Conservation (phyloP, 2,888 invertebrate species). For the Saturnia japonica region DNA sequence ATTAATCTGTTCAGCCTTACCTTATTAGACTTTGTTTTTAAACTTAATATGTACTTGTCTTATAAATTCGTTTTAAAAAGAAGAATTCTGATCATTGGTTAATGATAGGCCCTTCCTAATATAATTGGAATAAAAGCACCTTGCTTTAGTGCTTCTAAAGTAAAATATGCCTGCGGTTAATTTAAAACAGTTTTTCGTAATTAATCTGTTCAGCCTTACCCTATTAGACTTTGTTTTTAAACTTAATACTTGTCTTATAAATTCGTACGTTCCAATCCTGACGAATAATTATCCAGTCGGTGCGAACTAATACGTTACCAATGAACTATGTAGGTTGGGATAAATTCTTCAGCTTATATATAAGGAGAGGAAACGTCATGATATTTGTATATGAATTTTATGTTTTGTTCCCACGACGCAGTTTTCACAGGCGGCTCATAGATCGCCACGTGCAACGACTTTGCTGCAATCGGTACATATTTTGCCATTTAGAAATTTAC, state of each 20-base stretch:
- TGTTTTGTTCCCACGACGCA: neutral
- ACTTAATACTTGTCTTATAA: neutral
- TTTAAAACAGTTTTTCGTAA: slow-evolving; percentile 4
- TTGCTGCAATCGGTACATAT: too few relatives aligned
- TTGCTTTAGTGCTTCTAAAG: neutral
- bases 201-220: slow-evolving; percentile 14
- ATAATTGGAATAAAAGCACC: neutral
- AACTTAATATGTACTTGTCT: too few relatives aligned
- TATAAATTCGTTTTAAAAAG: too few relatives aligned
- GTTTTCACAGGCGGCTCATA: neutral
- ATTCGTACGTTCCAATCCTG: neutral
- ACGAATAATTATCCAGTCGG: neutral
- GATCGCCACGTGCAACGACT: neutral
- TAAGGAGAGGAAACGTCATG: slow-evolving; percentile 8
- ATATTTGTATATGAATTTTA: neutral
- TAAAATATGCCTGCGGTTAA: neutral
- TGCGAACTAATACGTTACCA: neutral
- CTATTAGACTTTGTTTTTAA: slow-evolving; percentile 7
- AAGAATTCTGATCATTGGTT: too few relatives aligned
- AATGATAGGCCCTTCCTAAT: neutral
- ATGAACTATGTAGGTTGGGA: slow-evolving; percentile 4
- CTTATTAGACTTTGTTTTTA: too few relatives aligned
- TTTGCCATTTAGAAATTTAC: too few relatives aligned
- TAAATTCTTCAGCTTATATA: slow-evolving; percentile 15
- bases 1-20: too few relatives aligned